Evolutionary conservation across 2,888 invertebrate genomes (phyloP).

Genomic region (Dascillus cervinus): DNA sequence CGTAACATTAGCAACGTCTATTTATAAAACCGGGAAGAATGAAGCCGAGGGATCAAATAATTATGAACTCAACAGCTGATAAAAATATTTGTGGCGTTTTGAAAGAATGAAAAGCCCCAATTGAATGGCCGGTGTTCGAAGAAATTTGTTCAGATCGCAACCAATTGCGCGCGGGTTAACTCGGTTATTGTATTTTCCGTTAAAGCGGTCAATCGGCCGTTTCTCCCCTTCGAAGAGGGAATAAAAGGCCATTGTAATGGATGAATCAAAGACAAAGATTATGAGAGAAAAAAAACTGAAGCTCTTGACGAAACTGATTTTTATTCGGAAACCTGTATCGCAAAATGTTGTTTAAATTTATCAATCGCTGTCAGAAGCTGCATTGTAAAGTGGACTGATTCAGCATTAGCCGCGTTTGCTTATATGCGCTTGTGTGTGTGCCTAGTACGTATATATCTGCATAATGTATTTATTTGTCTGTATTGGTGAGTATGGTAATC

Average conservation of each 20-base stretch:
- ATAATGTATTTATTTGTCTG: constrained; percentile 27
- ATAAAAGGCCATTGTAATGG: constrained; percentile 21
- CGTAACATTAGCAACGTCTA: no score
- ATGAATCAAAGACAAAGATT: constrained; percentile 14
- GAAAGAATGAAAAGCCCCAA: constrained; percentile 6
- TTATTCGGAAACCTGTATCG: constrained; percentile 11
- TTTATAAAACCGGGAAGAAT: no score
- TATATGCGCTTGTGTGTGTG: constrained; percentile 16
- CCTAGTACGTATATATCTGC: constrained; percentile 18
- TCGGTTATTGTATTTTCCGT: constrained; percentile 28
- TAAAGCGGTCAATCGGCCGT: constrained; percentile 25
- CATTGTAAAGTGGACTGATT: constrained; percentile 19
- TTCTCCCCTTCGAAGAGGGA: constrained; percentile 11
- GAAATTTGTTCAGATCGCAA: constrained; percentile 21
- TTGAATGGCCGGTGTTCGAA: constrained; percentile 5
- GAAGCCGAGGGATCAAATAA: no score
- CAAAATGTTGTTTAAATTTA: constrained; percentile 16
- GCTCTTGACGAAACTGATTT: no score
- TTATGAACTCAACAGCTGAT: no score
- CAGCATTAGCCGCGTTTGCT: constrained; percentile 15
- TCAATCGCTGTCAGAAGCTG: constrained; percentile 19
- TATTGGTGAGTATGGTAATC: constrained; percentile 27
- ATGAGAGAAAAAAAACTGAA: no score
- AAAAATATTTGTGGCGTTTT: no score
- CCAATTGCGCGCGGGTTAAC: constrained; percentile 26